Evolutionary conservation across 2,797 vertebrate genomes (phyloP), one percentile per base, ranked within the genome.

Genomic region (Amphiprion clarkii): DNA sequence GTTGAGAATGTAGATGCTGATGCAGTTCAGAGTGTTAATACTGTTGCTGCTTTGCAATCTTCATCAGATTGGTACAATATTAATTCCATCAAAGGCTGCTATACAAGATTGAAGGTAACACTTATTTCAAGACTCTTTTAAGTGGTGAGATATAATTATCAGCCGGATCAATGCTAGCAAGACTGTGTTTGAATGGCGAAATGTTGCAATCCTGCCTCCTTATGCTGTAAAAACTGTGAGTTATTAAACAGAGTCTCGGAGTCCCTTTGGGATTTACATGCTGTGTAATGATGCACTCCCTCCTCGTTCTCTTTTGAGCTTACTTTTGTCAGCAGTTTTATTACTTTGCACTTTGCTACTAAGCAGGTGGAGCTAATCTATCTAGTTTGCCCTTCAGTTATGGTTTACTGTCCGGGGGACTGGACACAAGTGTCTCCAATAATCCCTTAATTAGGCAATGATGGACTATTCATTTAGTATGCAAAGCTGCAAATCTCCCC

Each of bases 371-470:
- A 92, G 90, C 90, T 94, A 93, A 95, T 95, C 93, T 90, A 92
- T 94, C 90, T 91, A 78, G 86, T 91, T 93, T 93, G 94, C 93
- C 92, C 94, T 94, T 94, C 93, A 92, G 95, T 94, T 94, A 94
- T 93, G 93, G 93, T 94, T 94, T 94, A 95, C 94, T 89, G 91
- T 95, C 92, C 91, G 58, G 81, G 91, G 90, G 91, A 93, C 91
- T 92, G 94, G 93, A 94, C 94, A 92, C 93, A 85, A 93, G 93
- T 92, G 91, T 94, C 92, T 94, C 86, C 93, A 90, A 93, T 94
- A 94, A 94, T 94, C 92, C 91, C 89, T 94, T 95, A 96, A 95
- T 95, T 95, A 95, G 94, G 85, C 87, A 84, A 93, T 94, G 94
- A 95, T 95, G 90, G 88, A 94, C 93, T 92, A 78, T 94, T 94